Percentiles rank a stretch among this genome's conserved stretches.
These are phyloP conservation scores for Drosophila pachea DNA, from an alignment of 1,140 invertebrate species.

Conservation along the genomic window DNA sequence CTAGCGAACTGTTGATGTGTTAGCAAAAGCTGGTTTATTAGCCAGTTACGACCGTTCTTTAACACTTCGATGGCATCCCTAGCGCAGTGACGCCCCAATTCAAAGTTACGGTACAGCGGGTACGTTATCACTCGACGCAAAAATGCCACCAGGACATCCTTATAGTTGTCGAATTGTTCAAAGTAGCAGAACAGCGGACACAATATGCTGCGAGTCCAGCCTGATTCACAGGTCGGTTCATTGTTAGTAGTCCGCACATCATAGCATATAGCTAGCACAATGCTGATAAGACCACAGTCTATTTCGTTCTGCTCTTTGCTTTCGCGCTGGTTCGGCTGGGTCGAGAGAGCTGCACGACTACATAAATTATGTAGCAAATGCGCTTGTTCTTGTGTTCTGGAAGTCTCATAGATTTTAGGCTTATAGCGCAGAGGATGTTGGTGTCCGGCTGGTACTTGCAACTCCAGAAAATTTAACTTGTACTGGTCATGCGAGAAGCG, in stretches of 20 bases:
- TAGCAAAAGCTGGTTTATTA: conserved; percentile 68
- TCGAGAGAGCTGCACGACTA: conserved; percentile 3
- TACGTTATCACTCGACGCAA: conserved; percentile 70
- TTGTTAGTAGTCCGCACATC: conserved; percentile 71
- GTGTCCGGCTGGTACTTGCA: conserved; percentile 74
- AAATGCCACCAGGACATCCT: conserved; percentile 66
- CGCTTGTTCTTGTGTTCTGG: conserved; percentile 66
- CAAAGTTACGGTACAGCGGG: conserved; percentile 71
- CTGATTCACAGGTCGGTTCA: conserved; percentile 71
- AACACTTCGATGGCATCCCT: conserved; percentile 71
- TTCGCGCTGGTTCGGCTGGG: conserved; percentile 20
- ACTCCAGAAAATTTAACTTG: conserved; percentile 75
- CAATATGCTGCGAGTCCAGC: conserved; percentile 72
- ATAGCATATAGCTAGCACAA: conserved; percentile 73
- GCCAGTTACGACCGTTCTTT: conserved; percentile 61
- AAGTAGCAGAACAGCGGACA: conserved; percentile 68
- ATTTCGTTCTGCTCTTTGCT: conserved; percentile 52
- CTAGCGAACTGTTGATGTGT: conserved; percentile 61
- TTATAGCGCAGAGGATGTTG: conserved; percentile 70
- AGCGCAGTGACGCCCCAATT: conserved; percentile 63
- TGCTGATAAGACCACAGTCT: conserved; percentile 71
- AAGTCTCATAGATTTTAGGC: conserved; percentile 64
- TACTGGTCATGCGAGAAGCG: conserved; percentile 73
- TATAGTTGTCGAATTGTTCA: conserved; percentile 68
- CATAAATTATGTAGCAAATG: conserved; percentile 65